A percentile compares a stretch with the other conserved stretches of the same genome.
phyloP scores from a whole-genome alignment of 1,140 invertebrate species.

The Trissolcus basalis region DNA sequence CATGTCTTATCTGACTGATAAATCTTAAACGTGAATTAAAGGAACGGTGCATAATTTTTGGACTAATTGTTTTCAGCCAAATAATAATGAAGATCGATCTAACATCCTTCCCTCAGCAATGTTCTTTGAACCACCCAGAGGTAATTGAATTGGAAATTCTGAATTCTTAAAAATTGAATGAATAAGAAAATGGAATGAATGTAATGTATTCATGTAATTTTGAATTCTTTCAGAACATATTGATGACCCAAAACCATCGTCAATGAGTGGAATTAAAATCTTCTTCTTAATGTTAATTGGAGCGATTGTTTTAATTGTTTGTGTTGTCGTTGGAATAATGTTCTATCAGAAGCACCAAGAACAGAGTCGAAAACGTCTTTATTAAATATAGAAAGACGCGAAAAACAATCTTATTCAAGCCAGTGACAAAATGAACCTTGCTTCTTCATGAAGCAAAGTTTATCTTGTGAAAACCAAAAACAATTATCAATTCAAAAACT shows the following conservation, averaged over 20 bases:
- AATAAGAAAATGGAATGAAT: too few species aligned
- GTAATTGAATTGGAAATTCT: slow-evolving; percentile 70
- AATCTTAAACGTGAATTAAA: too few species aligned
- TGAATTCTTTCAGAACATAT: slow-evolving; percentile 85
- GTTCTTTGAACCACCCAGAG: slow-evolving; percentile 87
- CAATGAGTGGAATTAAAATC: slow-evolving; percentile 90
- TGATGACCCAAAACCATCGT: slow-evolving; percentile 88
- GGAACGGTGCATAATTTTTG: neutral
- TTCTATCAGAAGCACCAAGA: slow-evolving; percentile 94
- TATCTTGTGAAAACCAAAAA: too few species aligned
- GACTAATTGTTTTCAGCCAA: slow-evolving; percentile 74
- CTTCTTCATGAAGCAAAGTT: too few species aligned
- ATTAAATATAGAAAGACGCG: slow-evolving; percentile 77
- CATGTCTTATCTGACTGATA: neutral
- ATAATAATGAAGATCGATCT: slow-evolving; percentile 82
- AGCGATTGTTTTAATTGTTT: slow-evolving; percentile 85
- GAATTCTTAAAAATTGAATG: too few species aligned
- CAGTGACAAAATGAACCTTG: too few species aligned
- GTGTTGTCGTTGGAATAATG: slow-evolving; percentile 90
- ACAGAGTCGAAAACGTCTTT: slow-evolving; percentile 92
- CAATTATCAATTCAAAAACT: too few species aligned
- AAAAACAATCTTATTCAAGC: neutral
- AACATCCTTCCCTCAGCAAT: slow-evolving; percentile 87
- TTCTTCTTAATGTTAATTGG: slow-evolving; percentile 90
- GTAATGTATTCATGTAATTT: too few species aligned